These are phyloP conservation scores for Mastomys natalensis DNA, from an alignment of 2,113 vertebrate species.

Conservation along the genomic window DNA sequence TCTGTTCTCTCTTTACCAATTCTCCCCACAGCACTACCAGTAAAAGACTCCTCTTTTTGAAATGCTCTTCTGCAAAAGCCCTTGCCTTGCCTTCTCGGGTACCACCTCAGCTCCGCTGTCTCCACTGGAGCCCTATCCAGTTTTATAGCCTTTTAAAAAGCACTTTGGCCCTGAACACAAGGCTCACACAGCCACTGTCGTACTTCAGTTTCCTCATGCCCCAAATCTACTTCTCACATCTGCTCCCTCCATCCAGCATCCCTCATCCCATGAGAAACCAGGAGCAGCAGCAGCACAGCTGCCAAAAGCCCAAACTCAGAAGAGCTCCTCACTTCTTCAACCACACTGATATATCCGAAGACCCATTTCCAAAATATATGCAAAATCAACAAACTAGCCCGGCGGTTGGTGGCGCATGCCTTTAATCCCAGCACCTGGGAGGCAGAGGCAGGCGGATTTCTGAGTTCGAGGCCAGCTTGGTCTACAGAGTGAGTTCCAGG, in stretches of 20 bases:
- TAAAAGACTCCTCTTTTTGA: background rate
- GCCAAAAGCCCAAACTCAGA: background rate
- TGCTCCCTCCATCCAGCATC: background rate
- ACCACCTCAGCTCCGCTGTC: background rate
- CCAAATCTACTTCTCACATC: background rate
- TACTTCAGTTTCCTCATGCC: background rate
- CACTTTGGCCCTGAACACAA: background rate
- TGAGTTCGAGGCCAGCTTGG: too few species aligned
- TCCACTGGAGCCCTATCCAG: background rate
- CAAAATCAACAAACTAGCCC: background rate
- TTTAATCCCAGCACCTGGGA: too few species aligned
- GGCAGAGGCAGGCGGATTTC: too few species aligned
- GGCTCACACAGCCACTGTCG: background rate
- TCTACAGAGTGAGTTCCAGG: too few species aligned
- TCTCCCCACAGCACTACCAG: background rate
- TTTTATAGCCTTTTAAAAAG: background rate
- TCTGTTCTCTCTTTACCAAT: background rate
- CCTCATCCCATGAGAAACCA: background rate
- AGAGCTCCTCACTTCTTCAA: background rate
- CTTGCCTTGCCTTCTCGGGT: background rate
- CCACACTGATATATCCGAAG: background rate
- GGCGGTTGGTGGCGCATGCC: too few species aligned
- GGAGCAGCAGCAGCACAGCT: background rate
- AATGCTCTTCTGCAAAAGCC: background rate
- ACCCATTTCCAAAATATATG: slow-evolving; percentile 10